Conservation (phyloP, 2,888 invertebrate species). For the Sacculina carcini region DNA sequence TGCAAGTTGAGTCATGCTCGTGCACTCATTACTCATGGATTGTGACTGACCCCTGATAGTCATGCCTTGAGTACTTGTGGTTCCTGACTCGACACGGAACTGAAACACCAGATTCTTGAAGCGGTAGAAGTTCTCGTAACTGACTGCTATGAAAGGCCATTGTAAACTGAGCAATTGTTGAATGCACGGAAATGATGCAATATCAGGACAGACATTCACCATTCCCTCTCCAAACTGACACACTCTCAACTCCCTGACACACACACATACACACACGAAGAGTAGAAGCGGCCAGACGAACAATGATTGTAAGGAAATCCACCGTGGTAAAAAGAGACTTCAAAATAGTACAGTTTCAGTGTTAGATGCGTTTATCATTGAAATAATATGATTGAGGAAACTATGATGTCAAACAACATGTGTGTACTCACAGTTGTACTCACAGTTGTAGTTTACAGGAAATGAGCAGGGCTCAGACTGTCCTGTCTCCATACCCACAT, state of each 20-base stretch:
- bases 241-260: background rate
- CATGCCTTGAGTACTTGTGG: background rate
- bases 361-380: too few relatives aligned
- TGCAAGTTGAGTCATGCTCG: background rate
- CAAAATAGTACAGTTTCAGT: too few relatives aligned
- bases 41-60: background rate
- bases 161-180: constrained; percentile 1
- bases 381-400: too few relatives aligned
- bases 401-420: too few relatives aligned
- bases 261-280: too few relatives aligned
- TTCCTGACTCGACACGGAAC: constrained; percentile 1
- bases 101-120: constrained; percentile 9
- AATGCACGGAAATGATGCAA: constrained; percentile 3
- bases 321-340: too few relatives aligned
- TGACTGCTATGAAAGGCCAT: constrained; percentile 7
- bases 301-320: too few relatives aligned
- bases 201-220: background rate
- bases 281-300: too few relatives aligned
- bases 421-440: too few relatives aligned
- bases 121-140: constrained; percentile 6
- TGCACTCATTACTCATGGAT: background rate
- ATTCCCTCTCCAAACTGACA: background rate
- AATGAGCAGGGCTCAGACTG: too few relatives aligned
- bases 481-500: too few relatives aligned
- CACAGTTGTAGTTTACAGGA: too few relatives aligned